Evolutionary conservation across 2,113 vertebrate genomes (phyloP), one percentile per base, ranked within the genome.

Genomic region (Trogon surrucura): DNA sequence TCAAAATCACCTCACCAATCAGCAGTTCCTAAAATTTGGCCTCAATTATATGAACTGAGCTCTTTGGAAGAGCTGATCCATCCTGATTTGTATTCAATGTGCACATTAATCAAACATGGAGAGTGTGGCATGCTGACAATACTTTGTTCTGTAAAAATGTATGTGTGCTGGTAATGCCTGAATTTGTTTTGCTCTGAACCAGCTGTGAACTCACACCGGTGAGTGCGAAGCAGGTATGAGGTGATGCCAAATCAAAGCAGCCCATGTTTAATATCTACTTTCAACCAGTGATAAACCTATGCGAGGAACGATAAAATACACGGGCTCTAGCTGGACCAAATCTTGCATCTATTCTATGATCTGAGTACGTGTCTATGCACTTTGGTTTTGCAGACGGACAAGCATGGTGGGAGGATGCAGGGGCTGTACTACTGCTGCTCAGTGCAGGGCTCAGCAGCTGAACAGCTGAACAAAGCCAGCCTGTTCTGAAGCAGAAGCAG

Each of bases 1-100:
- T 84, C 54, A 82, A 95, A 96, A 85, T 93, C 93, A 92, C 86
- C 91, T 95, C 87, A 94, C 86, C 57, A 69, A 89, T 91, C 91
- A 89, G 66, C 50, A 88, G 25, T 73, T 64, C 45, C 77, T 67
- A 85, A 94, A 94, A 93, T 88, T 75, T 96, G 93, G 95, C 91
- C 66, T 93, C 73, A 75, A 9, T 81, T 91, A 29, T 50, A 21
- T 26, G 80, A 84, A 74, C 69, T 84, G 85, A 93, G 72, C 80
- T 92, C 53, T 94, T 83, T 89, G 77, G 25, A 93, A 89, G 73
- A 41, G 41, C 41, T 41, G 41, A 54, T 89, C 65, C 1, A 0
- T 81, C 48, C 69, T 94, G 91, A 85, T 85, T 82, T 79, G 45
- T 85, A 38, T 44, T 91, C 78, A 93, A 85, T 50, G 54, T 69